These are phyloP conservation scores for Phacellophora camtschatica DNA, from an alignment of 30 jellyfish, hydroid and myxozoan genomes.

Conservation along the genomic window DNA sequence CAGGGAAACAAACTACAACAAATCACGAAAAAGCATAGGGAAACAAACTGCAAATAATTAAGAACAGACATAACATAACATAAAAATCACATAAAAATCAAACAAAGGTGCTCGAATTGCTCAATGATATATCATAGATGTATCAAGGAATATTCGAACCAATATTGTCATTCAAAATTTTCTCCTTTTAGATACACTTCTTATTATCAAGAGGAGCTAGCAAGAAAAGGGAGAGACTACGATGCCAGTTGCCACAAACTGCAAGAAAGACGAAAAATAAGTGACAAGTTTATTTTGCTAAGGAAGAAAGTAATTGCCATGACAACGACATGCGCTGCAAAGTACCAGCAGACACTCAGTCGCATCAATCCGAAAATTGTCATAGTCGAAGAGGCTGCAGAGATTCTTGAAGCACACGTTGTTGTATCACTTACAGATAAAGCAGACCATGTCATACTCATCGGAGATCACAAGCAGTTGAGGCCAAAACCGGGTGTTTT, in stretches of 20 bases:
- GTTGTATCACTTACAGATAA: slow-evolving; percentile 42
- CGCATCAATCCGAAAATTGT: slow-evolving; percentile 47
- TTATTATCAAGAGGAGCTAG: neutral
- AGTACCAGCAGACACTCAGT: slow-evolving; percentile 19
- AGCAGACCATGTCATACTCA: slow-evolving; percentile 67
- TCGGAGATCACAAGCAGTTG: slow-evolving; percentile 89
- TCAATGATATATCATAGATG: too few relatives aligned
- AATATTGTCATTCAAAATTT: too few relatives aligned
- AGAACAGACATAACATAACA: too few relatives aligned
- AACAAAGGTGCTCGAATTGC: too few relatives aligned
- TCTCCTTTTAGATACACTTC: neutral
- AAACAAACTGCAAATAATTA: too few relatives aligned
- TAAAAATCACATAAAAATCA: too few relatives aligned
- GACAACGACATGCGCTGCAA: slow-evolving; percentile 85
- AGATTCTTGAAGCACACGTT: slow-evolving; percentile 82
- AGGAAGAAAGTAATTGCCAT: slow-evolving; percentile 62
- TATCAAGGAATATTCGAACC: too few relatives aligned
- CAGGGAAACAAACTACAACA: too few relatives aligned
- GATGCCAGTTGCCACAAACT: slow-evolving; percentile 60
- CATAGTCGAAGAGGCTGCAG: slow-evolving; percentile 89
- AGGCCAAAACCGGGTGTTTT: slow-evolving; percentile 65
- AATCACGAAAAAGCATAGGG: too few relatives aligned
- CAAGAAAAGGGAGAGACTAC: slow-evolving; percentile 1
- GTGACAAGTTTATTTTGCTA: slow-evolving; percentile 26
- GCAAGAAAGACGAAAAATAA: slow-evolving; percentile 9